These are phyloP conservation scores for Stomorhina lunata DNA, from an alignment of 2,888 invertebrate species.

Conservation along the genomic window DNA sequence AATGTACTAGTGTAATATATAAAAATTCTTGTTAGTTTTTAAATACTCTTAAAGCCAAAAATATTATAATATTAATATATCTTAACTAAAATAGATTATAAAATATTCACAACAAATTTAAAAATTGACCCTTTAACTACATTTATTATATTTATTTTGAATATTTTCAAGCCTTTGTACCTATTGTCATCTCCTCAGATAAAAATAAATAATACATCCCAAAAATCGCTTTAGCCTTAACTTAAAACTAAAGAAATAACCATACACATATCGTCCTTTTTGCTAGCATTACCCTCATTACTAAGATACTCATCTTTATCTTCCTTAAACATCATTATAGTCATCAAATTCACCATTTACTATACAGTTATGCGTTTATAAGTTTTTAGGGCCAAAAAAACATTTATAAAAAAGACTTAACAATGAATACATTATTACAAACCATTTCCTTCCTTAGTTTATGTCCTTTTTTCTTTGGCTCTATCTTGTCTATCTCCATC, in stretches of 20 bases:
- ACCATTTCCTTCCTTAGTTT: conserved; percentile 59
- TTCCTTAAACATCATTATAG: conserved; percentile 19
- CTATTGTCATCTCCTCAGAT: conserved; percentile 4
- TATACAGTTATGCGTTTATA: conserved; percentile 38
- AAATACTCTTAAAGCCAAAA: no score
- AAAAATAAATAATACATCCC: not conserved
- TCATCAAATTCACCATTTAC: conserved; percentile 23
- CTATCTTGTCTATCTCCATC: no score
- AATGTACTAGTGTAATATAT: no score
- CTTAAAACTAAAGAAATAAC: not conserved
- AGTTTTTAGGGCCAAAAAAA: conserved; percentile 52
- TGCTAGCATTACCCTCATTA: conserved; percentile 3
- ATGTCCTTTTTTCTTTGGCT: conserved; percentile 57
- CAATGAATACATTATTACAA: conserved; percentile 63
- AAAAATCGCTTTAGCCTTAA: not conserved
- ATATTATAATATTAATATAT: no score
- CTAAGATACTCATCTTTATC: conserved; percentile 13
- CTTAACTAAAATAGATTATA: no score
- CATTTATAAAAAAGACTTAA: conserved; percentile 58
- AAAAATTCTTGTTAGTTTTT: no score
- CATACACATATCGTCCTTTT: not conserved
- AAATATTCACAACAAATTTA: no score
- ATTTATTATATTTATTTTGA: no score
- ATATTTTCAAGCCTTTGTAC: not conserved
- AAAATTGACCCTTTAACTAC: no score